Evolutionary conservation across 2,797 vertebrate genomes (phyloP), one percentile per base, ranked within the genome.

Genomic region (Scolopax bukidnonensis): DNA sequence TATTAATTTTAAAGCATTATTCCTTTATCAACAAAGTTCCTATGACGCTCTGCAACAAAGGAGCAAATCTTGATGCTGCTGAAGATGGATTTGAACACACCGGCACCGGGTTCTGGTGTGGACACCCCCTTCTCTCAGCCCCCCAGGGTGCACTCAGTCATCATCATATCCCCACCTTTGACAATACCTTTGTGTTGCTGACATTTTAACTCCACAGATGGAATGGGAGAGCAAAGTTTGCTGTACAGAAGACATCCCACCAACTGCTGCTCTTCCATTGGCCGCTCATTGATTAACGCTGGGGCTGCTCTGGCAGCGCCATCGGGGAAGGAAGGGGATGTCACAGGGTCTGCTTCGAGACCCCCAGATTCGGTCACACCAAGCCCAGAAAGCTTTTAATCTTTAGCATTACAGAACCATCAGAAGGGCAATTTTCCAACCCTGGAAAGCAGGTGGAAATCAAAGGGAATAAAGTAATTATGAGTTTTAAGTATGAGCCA

Each of bases 391-490:
- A 70, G 48, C 76, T 81, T 86, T 68, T 65, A 84, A 4, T 50
- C 84, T 80, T 81, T 4, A 51, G 38, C 80, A 54, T 7, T 54
- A 60, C 50, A 56, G 61, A 87, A 16, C 36, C 61, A 71, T 47
- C 68, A 81, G 32, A 64, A 78, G 32, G n/a, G 73, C 41, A 48
- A 59, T 63, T 56, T 59, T 57, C 76, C 59, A 73, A 21, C 60
- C 16, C 57, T 43, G 63, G 50, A 59, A 59, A 91, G 92, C 69
- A 75, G 69, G 63, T 73, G 61, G 89, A 79, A 75, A 92, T 67
- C 57, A 81, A 90, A 61, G 41, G 76, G 71, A 94, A 91, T 64
- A 25, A 84, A 77, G 64, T 30, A 80, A 83, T 70, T 17, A 57
- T 0, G 9, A 63, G 43, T 18, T 85, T 76, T 67, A 81, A 50